Base-by-base conservation (phyloP, 2,113 vertebrate species). In the Crotalus tigris region DNA sequence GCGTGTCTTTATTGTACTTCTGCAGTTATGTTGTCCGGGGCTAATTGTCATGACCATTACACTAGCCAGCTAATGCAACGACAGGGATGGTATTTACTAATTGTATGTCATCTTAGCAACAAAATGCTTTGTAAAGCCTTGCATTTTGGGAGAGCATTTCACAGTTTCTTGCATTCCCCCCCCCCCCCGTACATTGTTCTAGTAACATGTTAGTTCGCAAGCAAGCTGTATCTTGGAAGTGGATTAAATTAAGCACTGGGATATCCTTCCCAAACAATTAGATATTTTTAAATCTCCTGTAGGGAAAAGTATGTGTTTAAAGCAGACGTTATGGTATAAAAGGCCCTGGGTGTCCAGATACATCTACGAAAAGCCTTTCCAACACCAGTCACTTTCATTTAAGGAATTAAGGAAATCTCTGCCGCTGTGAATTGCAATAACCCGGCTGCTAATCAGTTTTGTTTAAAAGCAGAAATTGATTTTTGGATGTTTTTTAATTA, bases 101-200 rank as follows among this genome's bases (percentile, higher is more conserved):
- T 69, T 75, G 81, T 90, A 59, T 85, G 92, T 87, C 23, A 24
- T 75, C 87, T 92, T 92, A 92, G 92, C 94, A 93, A 69, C 64
- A 85, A 88, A 91, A 93, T 49, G 94, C 90, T 93, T 91, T 75
- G n/a, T 55, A 89, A 94, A 93, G 85, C 92, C 85, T 94, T 90
- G 88, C 61, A 69, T 92, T 94, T 93, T 85, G 55, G 88, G 87
- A 64, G 90, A 58, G 69, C 46, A 24, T 57, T 33, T 87, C 81
- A 46, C 39, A n/a, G 49, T 92, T 64, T 90, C 90, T 91, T 33
- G 9, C 51, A 29, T 91, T 88, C 75, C 0, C 49, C 49, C 49
- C 1, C 3, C 4, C 11, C 61, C 55, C 88, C 85, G 90, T 64
- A 85, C 69, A 24, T 81, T 92, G 7, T 86, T 90, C 29, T 58